Conservation (phyloP, 2,113 vertebrate genomes). For the Sceloporus undulatus region DNA sequence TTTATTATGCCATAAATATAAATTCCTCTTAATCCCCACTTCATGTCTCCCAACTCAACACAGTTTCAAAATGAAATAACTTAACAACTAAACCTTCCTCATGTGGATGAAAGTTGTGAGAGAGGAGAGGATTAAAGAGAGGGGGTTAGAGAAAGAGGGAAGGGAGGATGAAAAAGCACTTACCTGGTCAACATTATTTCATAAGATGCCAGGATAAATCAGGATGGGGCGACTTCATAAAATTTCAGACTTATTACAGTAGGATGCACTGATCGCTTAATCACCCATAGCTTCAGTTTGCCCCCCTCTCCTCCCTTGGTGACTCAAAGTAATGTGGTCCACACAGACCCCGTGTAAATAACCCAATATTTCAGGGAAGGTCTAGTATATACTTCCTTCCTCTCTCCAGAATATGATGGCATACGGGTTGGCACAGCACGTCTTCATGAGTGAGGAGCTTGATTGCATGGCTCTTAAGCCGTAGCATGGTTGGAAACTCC, state of each 20-base stretch:
- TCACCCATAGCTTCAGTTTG: conserved; percentile 75
- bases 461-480: conserved; percentile 71
- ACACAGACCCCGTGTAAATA: conserved; percentile 78
- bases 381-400: conserved; percentile 75
- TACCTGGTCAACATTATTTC: conserved; percentile 83
- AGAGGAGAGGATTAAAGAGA: conserved; percentile 52
- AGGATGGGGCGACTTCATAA: conserved; percentile 79
- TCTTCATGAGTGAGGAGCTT: conserved; percentile 76
- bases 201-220: conserved; percentile 78
- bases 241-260: conserved; percentile 86
- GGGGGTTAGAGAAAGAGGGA: conserved; percentile 7
- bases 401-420: conserved; percentile 78
- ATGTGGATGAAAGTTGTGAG: conserved; percentile 45
- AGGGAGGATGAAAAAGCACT: conserved; percentile 73
- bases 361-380: conserved; percentile 83
- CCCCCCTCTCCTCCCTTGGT: conserved; percentile 76
- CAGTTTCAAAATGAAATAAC: conserved; percentile 59
- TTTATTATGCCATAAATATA: conserved; percentile 37
- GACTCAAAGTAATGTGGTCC: conserved; percentile 82
- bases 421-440: conserved; percentile 72
- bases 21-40: conserved; percentile 61
- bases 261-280: conserved; percentile 81
- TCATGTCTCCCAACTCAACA: conserved; percentile 57
- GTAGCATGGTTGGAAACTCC: conserved; percentile 67
- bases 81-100: conserved; percentile 56